These are phyloP conservation scores for Chaetodon auriga DNA, from an alignment of 2,113 vertebrate species.

Conservation along the genomic window DNA sequence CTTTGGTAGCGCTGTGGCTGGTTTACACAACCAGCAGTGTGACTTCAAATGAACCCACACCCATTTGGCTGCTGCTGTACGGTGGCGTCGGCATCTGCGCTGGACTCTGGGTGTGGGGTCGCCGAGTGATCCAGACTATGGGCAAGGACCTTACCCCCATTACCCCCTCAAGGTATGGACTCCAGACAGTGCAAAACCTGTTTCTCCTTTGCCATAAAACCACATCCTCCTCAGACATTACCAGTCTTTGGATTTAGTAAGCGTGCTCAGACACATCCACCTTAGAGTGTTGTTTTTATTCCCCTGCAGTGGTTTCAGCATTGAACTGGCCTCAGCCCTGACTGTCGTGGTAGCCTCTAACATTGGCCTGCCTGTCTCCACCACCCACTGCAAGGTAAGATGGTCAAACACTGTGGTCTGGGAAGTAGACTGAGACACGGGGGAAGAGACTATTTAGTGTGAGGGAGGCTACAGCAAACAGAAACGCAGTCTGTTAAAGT, in stretches of 20 bases:
- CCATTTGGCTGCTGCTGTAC: constrained; percentile 95
- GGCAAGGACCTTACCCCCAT: constrained; percentile 97
- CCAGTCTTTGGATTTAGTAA: constrained; percentile 17
- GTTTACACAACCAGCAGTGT: constrained; percentile 87
- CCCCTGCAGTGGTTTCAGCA: constrained; percentile 94
- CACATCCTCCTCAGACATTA: constrained; percentile 56
- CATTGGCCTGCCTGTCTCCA: constrained; percentile 96
- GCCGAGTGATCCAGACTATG: constrained; percentile 98
- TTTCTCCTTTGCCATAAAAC: constrained; percentile 35
- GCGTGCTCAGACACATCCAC: constrained; percentile 6
- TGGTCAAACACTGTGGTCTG: constrained; percentile 54
- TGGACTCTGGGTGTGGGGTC: constrained; percentile 98
- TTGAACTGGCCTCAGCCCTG: constrained; percentile 95
- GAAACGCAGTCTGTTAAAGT: constrained; percentile 41
- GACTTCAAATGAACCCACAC: constrained; percentile 82
- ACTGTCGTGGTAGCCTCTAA: constrained; percentile 97
- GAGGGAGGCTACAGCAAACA: constrained; percentile 44
- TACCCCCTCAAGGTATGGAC: constrained; percentile 86
- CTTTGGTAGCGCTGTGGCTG: constrained; percentile 93
- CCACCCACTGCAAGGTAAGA: constrained; percentile 97
- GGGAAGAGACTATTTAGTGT: constrained; percentile 24
- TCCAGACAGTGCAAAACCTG: constrained; percentile 8
- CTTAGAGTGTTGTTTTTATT: constrained; percentile 35
- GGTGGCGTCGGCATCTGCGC: constrained; percentile 94
- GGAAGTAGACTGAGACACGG: constrained; percentile 27